phyloP scores from a whole-genome alignment of 2,797 vertebrate species.

The Saxicola maurus region DNA sequence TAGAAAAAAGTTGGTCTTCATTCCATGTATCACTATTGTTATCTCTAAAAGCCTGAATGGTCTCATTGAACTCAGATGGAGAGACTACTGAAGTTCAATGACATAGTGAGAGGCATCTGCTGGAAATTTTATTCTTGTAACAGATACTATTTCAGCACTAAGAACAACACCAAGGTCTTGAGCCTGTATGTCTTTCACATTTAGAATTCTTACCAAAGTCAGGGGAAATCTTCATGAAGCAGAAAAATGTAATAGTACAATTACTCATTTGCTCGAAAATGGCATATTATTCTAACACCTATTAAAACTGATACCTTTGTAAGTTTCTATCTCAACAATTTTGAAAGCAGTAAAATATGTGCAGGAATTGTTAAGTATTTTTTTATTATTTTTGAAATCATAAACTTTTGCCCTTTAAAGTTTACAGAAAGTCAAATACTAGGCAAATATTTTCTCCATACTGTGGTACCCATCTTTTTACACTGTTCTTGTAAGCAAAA shows the following conservation, averaged over 20 bases:
- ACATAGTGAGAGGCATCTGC: background rate
- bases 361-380: background rate
- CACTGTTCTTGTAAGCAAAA: background rate
- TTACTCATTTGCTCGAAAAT: constrained; percentile 16
- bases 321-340: constrained; percentile 27
- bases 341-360: constrained; percentile 29
- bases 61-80: background rate
- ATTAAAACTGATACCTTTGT: constrained; percentile 7
- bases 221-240: constrained; percentile 15
- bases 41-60: background rate
- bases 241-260: constrained; percentile 12
- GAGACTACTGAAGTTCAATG: background rate
- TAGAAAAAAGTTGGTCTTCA: background rate
- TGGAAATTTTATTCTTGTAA: background rate
- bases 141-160: background rate
- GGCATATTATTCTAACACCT: background rate
- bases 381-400: background rate
- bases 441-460: background rate
- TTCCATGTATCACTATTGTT: background rate
- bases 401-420: constrained; percentile 16
- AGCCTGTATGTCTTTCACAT: background rate
- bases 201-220: constrained; percentile 8
- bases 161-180: background rate
- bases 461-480: background rate
- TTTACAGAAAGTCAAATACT: constrained; percentile 17